Percentiles rank a stretch among this genome's conserved stretches.
These are phyloP conservation scores for Coenobita brevimanus DNA, from an alignment of 1,140 invertebrate genomes.

Conservation along the genomic window DNA sequence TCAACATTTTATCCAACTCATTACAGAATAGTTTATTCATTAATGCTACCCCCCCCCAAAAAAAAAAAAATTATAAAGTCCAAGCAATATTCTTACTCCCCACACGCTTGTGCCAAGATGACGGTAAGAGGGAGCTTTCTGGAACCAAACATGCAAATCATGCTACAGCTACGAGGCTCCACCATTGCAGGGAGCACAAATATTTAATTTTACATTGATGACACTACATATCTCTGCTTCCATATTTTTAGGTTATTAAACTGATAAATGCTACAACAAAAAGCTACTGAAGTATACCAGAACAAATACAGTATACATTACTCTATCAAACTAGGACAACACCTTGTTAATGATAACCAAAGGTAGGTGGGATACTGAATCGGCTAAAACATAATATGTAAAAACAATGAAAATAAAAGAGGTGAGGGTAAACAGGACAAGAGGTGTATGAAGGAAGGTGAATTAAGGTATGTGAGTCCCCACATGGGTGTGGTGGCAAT, in stretches of 20 bases:
- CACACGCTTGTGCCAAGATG: constrained; percentile 1
- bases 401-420: constrained; percentile 22
- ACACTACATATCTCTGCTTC: constrained; percentile 62
- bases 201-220: constrained; percentile 1
- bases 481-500: not conserved
- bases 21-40: no score
- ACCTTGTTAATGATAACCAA: not conserved
- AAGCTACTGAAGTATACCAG: constrained; percentile 10
- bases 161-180: constrained; percentile 51
- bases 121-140: constrained; percentile 27
- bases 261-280: constrained; percentile 9
- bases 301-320: not conserved
- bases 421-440: not conserved
- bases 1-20: no score
- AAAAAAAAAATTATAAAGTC: no score
- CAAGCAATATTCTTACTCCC: not conserved
- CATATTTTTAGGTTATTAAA: constrained; percentile 15
- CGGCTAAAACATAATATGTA: constrained; percentile 11
- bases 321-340: constrained; percentile 14
- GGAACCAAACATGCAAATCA: constrained; percentile 55
- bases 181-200: constrained; percentile 24
- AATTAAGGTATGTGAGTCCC: not conserved
- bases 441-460: not conserved
- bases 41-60: no score
- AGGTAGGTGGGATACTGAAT: not conserved